Conservation (phyloP, 37 sponge, comb jelly and placozoan genomes). For the Cladorhizidae sp. region DNA sequence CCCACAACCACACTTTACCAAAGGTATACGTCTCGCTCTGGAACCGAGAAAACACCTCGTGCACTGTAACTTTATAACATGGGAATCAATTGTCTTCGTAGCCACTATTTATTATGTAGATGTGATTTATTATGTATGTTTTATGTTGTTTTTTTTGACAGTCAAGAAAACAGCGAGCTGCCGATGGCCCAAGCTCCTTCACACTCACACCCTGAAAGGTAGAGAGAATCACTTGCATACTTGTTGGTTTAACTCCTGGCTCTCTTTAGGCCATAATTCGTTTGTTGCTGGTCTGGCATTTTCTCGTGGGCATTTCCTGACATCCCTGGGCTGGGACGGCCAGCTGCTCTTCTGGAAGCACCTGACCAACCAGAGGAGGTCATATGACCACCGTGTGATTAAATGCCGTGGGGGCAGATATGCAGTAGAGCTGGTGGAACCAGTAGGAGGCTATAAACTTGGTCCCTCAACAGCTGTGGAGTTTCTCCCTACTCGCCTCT, state of each 20-base stretch:
- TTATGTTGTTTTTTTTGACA: neutral
- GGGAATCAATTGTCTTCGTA: too few relatives aligned
- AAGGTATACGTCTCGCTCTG: too few relatives aligned
- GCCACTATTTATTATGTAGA: too few relatives aligned
- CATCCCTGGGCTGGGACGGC: constrained; percentile 53
- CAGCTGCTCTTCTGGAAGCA: constrained; percentile 52
- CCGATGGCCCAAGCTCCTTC: neutral
- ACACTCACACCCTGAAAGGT: constrained; percentile 45
- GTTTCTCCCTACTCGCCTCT: constrained; percentile 24
- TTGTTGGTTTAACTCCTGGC: too few relatives aligned
- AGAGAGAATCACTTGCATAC: too few relatives aligned
- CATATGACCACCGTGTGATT: neutral
- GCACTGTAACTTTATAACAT: too few relatives aligned
- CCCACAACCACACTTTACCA: too few relatives aligned
- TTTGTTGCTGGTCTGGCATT: constrained; percentile 30
- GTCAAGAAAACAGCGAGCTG: constrained; percentile 1
- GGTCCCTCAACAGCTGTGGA: constrained; percentile 20
- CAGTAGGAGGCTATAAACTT: constrained; percentile 49
- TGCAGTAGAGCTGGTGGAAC: constrained; percentile 23
- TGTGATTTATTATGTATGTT: too few relatives aligned
- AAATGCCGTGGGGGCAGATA: neutral
- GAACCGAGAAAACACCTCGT: too few relatives aligned
- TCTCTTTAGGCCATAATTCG: constrained; percentile 12
- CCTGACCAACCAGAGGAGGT: neutral
- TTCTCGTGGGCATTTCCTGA: neutral